phyloP scores from a whole-genome alignment of 2,113 vertebrate species.

The Solenodon paradoxus region DNA sequence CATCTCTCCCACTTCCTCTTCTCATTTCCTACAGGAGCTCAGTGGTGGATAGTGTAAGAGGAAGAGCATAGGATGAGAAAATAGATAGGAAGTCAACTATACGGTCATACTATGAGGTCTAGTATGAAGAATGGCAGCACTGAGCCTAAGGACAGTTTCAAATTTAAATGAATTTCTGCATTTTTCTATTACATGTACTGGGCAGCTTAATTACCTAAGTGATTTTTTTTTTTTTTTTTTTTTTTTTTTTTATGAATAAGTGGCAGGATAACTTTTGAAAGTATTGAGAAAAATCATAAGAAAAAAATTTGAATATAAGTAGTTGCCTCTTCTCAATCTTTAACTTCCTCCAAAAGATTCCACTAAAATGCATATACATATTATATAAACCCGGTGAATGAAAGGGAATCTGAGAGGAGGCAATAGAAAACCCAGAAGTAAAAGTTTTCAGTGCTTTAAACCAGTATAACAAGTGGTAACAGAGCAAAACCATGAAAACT shows the following conservation, averaged over 20 bases:
- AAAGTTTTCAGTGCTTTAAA: background rate
- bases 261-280: constrained; percentile 26
- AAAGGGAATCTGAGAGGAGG: background rate
- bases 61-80: background rate
- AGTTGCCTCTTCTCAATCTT: background rate
- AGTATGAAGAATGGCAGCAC: background rate
- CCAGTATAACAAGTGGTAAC: background rate
- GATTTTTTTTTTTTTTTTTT: too few species aligned
- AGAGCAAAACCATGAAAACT: constrained; percentile 21
- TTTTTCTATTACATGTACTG: background rate
- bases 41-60: background rate
- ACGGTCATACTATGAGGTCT: accelerated
- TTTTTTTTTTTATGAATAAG: background rate
- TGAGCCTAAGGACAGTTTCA: background rate
- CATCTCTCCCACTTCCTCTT: background rate
- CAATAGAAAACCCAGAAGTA: background rate
- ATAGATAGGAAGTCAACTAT: background rate
- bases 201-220: constrained; percentile 42
- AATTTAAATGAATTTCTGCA: background rate
- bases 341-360: background rate
- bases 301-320: background rate
- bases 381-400: background rate
- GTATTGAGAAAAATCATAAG: background rate
- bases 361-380: background rate
- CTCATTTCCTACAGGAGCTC: accelerated